Evolutionary conservation across 2,888 invertebrate species (phyloP).

Genomic region (Scotopteryx bipunctaria): DNA sequence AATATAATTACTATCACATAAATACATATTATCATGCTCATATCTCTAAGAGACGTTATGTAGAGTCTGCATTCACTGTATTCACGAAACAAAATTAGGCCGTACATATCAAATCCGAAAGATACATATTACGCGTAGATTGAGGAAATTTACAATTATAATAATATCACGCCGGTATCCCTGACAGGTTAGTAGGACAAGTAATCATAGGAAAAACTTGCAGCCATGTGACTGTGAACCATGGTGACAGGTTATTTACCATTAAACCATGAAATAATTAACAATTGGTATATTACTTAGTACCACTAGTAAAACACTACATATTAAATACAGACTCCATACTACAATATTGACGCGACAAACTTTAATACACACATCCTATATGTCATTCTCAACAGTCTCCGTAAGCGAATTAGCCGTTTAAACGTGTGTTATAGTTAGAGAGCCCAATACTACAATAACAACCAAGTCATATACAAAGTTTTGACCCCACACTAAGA

Average conservation of each 20-base stretch:
- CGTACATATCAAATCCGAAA: background rate
- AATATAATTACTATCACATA: constrained; percentile 57
- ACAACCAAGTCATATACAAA: no score
- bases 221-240: no score
- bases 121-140: background rate
- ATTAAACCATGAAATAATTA: no score
- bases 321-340: constrained; percentile 30
- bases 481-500: no score
- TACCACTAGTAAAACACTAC: no score
- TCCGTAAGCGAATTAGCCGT: constrained; percentile 44
- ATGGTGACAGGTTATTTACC: no score
- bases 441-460: constrained; percentile 2
- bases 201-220: no score
- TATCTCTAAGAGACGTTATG: constrained; percentile 51
- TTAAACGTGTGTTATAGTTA: constrained; percentile 17
- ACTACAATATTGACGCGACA: constrained; percentile 21
- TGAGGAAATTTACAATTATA: no score
- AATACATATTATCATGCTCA: constrained; percentile 39
- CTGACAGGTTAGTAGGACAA: no score
- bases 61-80: constrained; percentile 40
- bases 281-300: no score
- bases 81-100: constrained; percentile 5
- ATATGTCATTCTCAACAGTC: constrained; percentile 42
- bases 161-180: no score
- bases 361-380: constrained; percentile 25